Percentiles rank a stretch among this genome's conserved stretches.
Evolutionary conservation across 2,888 invertebrate genomes (phyloP).

Genomic region (Cotesia congregata): DNA sequence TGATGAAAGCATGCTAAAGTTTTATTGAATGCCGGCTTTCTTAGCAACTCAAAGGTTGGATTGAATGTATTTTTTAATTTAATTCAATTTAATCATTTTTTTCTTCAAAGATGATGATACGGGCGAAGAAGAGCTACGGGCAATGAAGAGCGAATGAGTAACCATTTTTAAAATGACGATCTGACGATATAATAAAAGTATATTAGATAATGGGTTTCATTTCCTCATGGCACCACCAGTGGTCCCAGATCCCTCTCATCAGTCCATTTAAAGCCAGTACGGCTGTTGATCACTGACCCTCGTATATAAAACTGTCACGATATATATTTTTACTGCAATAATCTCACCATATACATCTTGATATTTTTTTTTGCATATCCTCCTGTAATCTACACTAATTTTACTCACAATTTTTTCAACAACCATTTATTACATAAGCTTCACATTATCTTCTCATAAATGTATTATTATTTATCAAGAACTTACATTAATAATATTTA

Average conservation of each 20-base stretch:
- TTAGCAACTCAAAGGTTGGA: not conserved
- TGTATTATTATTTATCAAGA: constrained; percentile 20
- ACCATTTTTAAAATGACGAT: constrained; percentile 53
- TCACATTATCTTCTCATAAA: constrained; percentile 23
- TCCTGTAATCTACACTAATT: not conserved
- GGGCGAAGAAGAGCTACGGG: constrained; percentile 7
- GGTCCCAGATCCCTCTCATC: constrained; percentile 46
- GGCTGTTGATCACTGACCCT: constrained; percentile 24
- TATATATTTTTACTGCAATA: constrained; percentile 12
- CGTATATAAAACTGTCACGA: constrained; percentile 4
- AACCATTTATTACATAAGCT: constrained; percentile 27
- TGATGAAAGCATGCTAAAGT: not conserved
- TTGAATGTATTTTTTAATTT: not conserved
- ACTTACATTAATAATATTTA: constrained; percentile 18
- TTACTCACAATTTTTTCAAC: constrained; percentile 8
- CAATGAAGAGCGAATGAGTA: constrained; percentile 48
- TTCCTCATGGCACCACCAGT: constrained; percentile 54
- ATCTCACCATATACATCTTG: not conserved
- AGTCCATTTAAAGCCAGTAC: constrained; percentile 48
- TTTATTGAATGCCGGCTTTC: not conserved
- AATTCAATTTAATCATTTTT: not conserved
- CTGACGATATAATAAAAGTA: constrained; percentile 61
- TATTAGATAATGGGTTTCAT: constrained; percentile 64
- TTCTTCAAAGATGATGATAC: constrained; percentile 14
- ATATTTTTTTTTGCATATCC: not conserved